Evolutionary conservation across 2,113 vertebrate genomes (phyloP).

Genomic region (Oncorhynchus mykiss): DNA sequence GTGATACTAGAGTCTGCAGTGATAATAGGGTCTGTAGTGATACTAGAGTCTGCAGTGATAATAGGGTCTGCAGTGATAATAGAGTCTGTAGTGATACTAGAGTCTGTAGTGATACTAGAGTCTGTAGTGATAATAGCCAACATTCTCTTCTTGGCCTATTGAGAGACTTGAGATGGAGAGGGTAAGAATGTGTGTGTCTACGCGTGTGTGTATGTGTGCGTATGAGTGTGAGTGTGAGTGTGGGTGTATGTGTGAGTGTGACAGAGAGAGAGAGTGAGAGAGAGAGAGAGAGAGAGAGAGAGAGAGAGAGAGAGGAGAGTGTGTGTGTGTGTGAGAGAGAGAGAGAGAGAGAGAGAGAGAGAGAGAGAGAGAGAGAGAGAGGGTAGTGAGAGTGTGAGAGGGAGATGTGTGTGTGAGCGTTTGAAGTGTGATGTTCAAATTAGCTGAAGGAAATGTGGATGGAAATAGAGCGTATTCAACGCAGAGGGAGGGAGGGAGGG

Average conservation of each 20-base stretch:
- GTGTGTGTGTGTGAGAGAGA: not conserved
- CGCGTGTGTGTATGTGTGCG: constrained; percentile 10
- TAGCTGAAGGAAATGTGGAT: constrained; percentile 63
- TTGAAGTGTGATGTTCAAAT: constrained; percentile 62
- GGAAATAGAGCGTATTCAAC: constrained; percentile 67
- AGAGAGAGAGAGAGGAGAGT: not conserved
- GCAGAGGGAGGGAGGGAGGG: constrained; percentile 14
- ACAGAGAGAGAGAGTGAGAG: too few relatives aligned
- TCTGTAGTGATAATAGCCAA: not conserved
- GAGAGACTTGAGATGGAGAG: constrained; percentile 59
- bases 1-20: constrained; percentile 32
- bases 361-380: too few relatives aligned
- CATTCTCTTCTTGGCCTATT: constrained; percentile 66
- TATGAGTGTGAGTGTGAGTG: constrained; percentile 39
- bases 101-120: too few relatives aligned
- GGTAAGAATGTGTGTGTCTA: constrained; percentile 49
- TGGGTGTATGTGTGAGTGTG: too few relatives aligned
- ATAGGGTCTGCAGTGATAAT: too few relatives aligned
- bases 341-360: too few relatives aligned
- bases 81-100: too few relatives aligned
- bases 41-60: too few relatives aligned
- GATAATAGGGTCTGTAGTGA: constrained; percentile 32
- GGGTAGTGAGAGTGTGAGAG: constrained; percentile 13
- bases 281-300: not conserved
- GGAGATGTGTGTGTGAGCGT: not conserved